Conservation (phyloP, 2,888 invertebrate species). For the Pterostichus madidus region DNA sequence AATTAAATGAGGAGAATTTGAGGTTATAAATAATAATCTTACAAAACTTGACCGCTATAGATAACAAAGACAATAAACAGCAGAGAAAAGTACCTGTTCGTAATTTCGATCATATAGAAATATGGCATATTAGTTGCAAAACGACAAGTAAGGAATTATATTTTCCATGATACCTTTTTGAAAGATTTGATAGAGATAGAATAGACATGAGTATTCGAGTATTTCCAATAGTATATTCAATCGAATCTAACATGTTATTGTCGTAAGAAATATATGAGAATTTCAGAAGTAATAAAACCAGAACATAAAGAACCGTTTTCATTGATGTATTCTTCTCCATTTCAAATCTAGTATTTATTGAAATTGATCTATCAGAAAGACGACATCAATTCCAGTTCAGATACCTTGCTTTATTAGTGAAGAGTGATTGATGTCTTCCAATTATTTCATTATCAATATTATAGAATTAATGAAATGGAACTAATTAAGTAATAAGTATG, state of each 20-base stretch:
- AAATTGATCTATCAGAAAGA: not conserved
- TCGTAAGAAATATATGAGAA: constrained; percentile 35
- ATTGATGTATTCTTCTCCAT: constrained; percentile 4
- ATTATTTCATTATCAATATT: too few species aligned
- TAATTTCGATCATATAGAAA: too few species aligned
- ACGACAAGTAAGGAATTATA: not conserved
- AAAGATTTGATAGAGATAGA: constrained; percentile 12
- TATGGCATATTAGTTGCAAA: not conserved
- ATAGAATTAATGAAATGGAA: too few species aligned
- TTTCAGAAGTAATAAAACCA: constrained; percentile 25
- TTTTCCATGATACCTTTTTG: constrained; percentile 1
- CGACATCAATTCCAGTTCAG: not conserved
- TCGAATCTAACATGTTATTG: constrained; percentile 3
- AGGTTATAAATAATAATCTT: too few species aligned
- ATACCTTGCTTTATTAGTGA: too few species aligned
- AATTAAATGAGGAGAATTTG: too few species aligned
- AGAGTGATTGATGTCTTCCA: too few species aligned
- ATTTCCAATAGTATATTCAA: constrained; percentile 25
- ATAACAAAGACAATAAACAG: too few species aligned
- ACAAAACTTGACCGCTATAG: too few species aligned
- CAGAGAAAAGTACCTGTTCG: too few species aligned
- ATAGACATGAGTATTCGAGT: constrained; percentile 26
- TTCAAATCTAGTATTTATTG: constrained; percentile 7
- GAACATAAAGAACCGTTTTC: constrained; percentile 4
- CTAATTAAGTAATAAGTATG: too few species aligned